Evolutionary conservation across 2,797 vertebrate species (phyloP), one percentile per base, ranked within the genome.

Genomic region (Vultur gryphus): DNA sequence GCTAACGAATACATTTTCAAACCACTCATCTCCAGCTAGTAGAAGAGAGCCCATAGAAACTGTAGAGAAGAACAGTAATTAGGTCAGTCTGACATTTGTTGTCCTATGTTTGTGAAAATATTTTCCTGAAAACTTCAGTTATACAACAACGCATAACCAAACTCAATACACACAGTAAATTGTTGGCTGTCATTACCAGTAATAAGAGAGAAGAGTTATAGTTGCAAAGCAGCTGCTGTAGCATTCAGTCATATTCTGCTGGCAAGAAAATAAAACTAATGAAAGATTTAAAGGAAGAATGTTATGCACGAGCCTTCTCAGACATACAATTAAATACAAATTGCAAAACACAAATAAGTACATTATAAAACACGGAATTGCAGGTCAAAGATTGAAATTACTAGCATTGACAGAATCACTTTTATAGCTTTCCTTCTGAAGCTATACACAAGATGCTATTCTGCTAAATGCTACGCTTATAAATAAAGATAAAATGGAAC

Each of bases 271-370:
- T 71, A 90, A 91, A 89, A 31, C 61, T 71, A 86, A 90, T 86
- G 83, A 86, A 90, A 94, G 72, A 91, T 82, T 96, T 91, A 85
- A 87, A 90, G 73, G 61, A 87, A 91, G 43, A 80, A 87, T 37
- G 10, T 72, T 87, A 88, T 55, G 58, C 73, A 64, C 11, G 26
- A 93, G 37, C 28, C 55, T 88, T 76, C 76, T 77, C 57, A 46
- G 35, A 75, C 46, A 69, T 1, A 9, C 43, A 89, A 81, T 89
- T 89, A 92, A 95, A 91, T 57, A 78, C 46, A 70, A 93, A 91
- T 66, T 75, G 58, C 62, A 79, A 70, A 89, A n/a, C 93, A 89
- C 72, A 91, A 90, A n/a, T 61, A 87, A 94, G 52, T 65, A 62
- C 46, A 35, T 72, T 78, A 80, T 59, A 91, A 91, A 96, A 49